Base-by-base conservation (phyloP, 2,797 vertebrate species). In the Pelochelys cantorii region DNA sequence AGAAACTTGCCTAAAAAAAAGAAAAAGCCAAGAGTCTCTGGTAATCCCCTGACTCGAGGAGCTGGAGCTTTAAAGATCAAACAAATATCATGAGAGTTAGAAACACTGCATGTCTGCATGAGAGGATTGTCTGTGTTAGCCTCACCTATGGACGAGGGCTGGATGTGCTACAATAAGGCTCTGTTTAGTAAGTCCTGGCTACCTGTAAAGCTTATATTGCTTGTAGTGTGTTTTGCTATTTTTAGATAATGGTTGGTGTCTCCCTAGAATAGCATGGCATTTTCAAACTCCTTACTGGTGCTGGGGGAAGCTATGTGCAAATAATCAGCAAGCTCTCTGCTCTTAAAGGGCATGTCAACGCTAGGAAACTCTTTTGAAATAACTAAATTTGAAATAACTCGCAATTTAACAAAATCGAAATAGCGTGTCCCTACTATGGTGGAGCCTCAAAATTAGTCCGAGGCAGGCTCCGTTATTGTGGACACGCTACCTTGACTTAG, bases 121-220 rank as follows among this genome's bases (percentile, higher is more conserved):
- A 93, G 75, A 17, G 5, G 18, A 25, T 22, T 20, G 1, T 5
- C 3, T 71, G 55, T 74, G 17, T 81, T 81, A 27, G 9, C 31
- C 89, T 3, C 86, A 42, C 5, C n/a, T 18, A 34, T 15, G 0
- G 65, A 55, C 57, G n/a, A 0, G 0, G 42, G 82, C 34, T n/a
- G 17, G 0, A 0, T 6, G 29, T 23, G 74, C 42, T 25, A 42
- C 59, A 15, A 0, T 0, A 23, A 17, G 7, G 56, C 88, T 10
- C 31, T 2, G 11, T 62, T 12, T 79, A 0, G 0, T 0, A 14
- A 37, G 57, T 34, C 88, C 0, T 0, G 62, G 84, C 17, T 20
- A 9, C 23, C 13, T 71, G 71, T 34, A 13, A 37, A 42, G 74
- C 18, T 56, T 52, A 54, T 68, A 68, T 15, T 12, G 2, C 10